Percentiles rank a stretch among this genome's conserved stretches.
Conservation (phyloP, 2,797 vertebrate genomes). For the Centroberyx gerrardi region DNA sequence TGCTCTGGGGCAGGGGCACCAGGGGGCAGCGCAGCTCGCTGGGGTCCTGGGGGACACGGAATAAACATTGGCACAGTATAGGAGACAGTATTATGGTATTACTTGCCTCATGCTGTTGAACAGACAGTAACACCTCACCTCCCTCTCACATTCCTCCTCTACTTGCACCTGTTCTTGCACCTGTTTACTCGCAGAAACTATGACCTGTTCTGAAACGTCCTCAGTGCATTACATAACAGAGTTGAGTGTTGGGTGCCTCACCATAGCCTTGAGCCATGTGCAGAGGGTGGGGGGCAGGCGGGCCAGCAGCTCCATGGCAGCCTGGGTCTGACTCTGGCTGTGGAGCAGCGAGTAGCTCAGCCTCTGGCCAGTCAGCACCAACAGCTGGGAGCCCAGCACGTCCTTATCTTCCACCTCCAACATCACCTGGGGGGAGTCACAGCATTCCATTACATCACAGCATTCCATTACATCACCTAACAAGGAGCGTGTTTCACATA, state of each 20-base stretch:
- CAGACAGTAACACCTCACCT: too few species aligned
- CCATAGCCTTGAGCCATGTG: conserved; percentile 99
- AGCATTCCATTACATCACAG: too few species aligned
- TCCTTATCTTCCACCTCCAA: conserved; percentile 95
- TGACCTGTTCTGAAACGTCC: too few species aligned
- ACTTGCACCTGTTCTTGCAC: too few species aligned
- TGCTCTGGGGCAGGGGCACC: conserved; percentile 89
- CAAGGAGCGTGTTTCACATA: too few species aligned
- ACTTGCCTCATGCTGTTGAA: too few species aligned
- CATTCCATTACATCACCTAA: too few species aligned
- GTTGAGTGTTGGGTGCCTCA: conserved; percentile 67
- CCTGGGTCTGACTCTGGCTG: conserved; percentile 87
- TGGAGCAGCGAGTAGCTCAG: conserved; percentile 91
- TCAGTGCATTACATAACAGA: too few species aligned
- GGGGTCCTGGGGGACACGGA: conserved; percentile 86
- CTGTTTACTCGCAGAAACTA: too few species aligned
- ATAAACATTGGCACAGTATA: neutral
- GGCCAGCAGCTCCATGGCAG: conserved; percentile 94
- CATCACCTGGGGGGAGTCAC: conserved; percentile 85
- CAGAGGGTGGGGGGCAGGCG: conserved; percentile 95
- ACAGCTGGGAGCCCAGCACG: conserved; percentile 95
- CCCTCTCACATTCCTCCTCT: too few species aligned
- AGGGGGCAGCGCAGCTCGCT: conserved; percentile 91
- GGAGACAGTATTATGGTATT: neutral
- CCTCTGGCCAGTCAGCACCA: conserved; percentile 94